A percentile compares a stretch with the other conserved stretches of the same genome.
These are phyloP conservation scores for Caenorhabditis angaria DNA, from an alignment of 2,888 invertebrate species.

Conservation along the genomic window DNA sequence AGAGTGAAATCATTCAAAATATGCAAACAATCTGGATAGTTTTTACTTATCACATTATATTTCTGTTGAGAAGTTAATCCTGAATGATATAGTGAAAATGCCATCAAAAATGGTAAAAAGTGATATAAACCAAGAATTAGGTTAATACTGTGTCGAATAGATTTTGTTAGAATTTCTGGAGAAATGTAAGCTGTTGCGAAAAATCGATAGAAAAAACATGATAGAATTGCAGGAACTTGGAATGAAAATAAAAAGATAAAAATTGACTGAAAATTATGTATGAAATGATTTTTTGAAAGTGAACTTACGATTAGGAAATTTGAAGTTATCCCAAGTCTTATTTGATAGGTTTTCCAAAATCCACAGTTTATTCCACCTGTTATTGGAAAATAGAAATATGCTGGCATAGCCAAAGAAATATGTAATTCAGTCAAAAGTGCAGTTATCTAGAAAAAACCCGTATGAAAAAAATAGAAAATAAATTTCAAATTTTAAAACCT, in stretches of 20 bases:
- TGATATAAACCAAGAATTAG: slow-evolving; percentile 14
- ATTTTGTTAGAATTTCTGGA: slow-evolving; percentile 17
- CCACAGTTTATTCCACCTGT: slow-evolving; percentile 38
- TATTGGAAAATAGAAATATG: slow-evolving; percentile 38
- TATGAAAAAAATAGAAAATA: too few species aligned
- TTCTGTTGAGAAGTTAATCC: slow-evolving; percentile 20
- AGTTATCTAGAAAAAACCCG: not conserved
- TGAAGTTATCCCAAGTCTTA: slow-evolving; percentile 17
- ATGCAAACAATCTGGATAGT: slow-evolving; percentile 23
- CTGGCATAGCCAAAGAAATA: slow-evolving; percentile 25
- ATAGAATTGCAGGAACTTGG: slow-evolving; percentile 28
- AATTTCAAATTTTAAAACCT: not conserved
- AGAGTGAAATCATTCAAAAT: slow-evolving; percentile 27
- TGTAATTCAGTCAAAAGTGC: slow-evolving; percentile 28
- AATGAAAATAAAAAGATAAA: slow-evolving; percentile 28
- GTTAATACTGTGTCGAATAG: slow-evolving; percentile 6
- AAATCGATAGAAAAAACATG: slow-evolving; percentile 28
- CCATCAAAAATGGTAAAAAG: slow-evolving; percentile 21
- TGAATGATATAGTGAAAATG: slow-evolving; percentile 23
- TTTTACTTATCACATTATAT: slow-evolving; percentile 7
- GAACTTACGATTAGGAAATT: slow-evolving; percentile 29
- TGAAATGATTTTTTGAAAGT: not conserved
- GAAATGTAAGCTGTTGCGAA: slow-evolving; percentile 19
- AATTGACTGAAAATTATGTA: slow-evolving; percentile 15
- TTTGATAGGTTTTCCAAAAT: slow-evolving; percentile 12